Evolutionary conservation across 2,888 invertebrate genomes (phyloP).

Genomic region (Pristionchus mayeri): DNA sequence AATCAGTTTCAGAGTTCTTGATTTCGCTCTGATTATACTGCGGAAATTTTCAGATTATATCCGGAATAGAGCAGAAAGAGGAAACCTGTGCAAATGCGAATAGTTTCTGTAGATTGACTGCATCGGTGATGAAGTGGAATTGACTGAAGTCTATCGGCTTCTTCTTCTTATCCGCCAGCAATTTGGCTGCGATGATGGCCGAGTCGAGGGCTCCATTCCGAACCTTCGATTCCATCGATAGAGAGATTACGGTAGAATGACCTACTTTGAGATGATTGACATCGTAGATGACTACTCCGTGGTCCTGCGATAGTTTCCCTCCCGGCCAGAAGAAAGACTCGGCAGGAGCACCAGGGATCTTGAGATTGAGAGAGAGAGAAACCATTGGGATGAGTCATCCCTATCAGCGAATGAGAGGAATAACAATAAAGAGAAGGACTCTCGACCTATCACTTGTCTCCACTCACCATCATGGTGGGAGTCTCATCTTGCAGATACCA

Average conservation of each 20-base stretch:
- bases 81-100: constrained; percentile 75
- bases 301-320: constrained; percentile 72
- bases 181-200: constrained; percentile 71
- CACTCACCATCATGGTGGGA: constrained; percentile 69
- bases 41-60: too few species aligned
- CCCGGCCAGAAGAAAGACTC: constrained; percentile 75
- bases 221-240: constrained; percentile 54
- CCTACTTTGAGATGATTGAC: constrained; percentile 71
- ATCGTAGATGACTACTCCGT: constrained; percentile 75
- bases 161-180: constrained; percentile 68
- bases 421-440: too few species aligned
- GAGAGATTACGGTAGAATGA: neutral
- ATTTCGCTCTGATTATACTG: too few species aligned
- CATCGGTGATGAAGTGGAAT: constrained; percentile 76
- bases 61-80: too few species aligned
- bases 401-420: too few species aligned
- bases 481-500: constrained; percentile 75
- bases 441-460: too few species aligned
- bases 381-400: neutral
- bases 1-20: neutral
- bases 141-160: constrained; percentile 75
- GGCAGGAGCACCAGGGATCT: constrained; percentile 72
- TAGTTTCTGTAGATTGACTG: constrained; percentile 76
- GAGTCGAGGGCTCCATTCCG: constrained; percentile 72
- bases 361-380: constrained; percentile 14